Conservation (phyloP, 2,888 invertebrate genomes). For the Pammene aurita region DNA sequence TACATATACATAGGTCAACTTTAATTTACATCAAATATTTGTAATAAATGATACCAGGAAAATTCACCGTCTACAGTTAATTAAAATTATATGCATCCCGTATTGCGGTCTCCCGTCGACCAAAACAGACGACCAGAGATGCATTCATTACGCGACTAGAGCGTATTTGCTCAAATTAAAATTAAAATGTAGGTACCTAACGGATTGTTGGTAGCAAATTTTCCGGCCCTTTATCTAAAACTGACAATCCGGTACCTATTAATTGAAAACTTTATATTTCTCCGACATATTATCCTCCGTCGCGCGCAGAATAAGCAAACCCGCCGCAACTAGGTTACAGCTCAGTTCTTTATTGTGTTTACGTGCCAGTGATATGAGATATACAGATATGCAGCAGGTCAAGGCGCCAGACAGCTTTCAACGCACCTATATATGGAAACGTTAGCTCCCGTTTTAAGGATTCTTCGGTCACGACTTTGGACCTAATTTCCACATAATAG, state of each 20-base stretch:
- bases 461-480: conserved; percentile 63
- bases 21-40: background rate
- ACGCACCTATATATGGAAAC: conserved; percentile 72
- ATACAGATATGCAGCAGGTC: conserved; percentile 73
- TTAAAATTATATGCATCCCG: background rate
- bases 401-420: conserved; percentile 80
- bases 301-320: conserved; percentile 72
- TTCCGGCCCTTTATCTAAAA: too few species aligned
- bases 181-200: too few species aligned
- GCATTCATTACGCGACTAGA: background rate
- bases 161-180: too few species aligned
- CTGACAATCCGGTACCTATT: background rate
- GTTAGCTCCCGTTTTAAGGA: conserved; percentile 69
- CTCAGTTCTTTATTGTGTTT: conserved; percentile 78
- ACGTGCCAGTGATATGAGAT: conserved; percentile 81
- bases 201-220: background rate
- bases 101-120: conserved; percentile 34
- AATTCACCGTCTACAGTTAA: conserved; percentile 1
- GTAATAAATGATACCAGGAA: conserved; percentile 5
- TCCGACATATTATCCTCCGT: conserved; percentile 51
- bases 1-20: background rate
- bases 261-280: conserved; percentile 40
- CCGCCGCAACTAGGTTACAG: conserved; percentile 74
- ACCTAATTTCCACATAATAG: conserved; percentile 71
- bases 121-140: background rate